Evolutionary conservation across 1,140 invertebrate genomes (phyloP).

Genomic region (Bacillus rossius): DNA sequence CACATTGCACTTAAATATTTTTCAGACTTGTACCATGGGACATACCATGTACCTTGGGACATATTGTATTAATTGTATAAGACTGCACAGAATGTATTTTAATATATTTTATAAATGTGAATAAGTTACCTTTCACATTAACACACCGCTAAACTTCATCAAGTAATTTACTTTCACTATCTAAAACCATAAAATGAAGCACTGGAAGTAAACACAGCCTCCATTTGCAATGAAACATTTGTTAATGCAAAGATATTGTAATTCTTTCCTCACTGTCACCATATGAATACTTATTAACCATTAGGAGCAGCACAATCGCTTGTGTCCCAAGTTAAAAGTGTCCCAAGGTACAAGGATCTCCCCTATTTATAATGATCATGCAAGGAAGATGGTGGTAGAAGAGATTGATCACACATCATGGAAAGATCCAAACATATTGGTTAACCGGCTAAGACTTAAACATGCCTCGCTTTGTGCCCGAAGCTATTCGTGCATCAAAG

Average conservation of each 20-base stretch:
- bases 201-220: not conserved
- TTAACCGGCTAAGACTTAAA: no score
- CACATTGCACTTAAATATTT: not conserved
- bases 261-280: not conserved
- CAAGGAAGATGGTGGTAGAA: no score
- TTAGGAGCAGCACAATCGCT: no score
- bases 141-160: no score
- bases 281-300: no score
- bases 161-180: not conserved
- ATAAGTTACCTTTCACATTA: not conserved
- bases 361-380: not conserved
- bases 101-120: not conserved
- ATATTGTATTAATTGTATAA: not conserved
- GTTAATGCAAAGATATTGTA: not conserved
- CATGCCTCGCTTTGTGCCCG: no score
- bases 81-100: not conserved
- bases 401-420: no score
- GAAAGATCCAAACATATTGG: no score
- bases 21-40: no score
- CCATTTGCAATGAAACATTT: not conserved
- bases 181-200: not conserved
- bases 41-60: constrained; percentile 1
- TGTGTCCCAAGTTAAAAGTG: not conserved
- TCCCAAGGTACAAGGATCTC: not conserved
- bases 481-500: no score